Evolutionary conservation across 2,888 invertebrate species (phyloP).

Genomic region (Palloptera scutellata): DNA sequence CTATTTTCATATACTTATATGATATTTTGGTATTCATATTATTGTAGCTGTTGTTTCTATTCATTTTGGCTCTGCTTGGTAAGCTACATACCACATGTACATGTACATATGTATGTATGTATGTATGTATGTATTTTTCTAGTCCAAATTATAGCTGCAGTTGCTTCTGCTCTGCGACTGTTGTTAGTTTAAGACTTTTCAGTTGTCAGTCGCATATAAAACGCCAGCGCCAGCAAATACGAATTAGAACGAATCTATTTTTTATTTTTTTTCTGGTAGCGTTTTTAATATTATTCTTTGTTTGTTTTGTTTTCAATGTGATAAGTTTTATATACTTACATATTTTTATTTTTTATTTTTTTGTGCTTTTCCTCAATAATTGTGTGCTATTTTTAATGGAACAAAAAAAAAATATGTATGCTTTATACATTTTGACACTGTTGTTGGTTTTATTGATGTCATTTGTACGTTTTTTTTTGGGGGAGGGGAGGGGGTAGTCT

Average conservation of each 20-base stretch:
- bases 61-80: slow-evolving; percentile 1
- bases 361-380: slow-evolving; percentile 31
- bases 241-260: slow-evolving; percentile 12
- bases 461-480: slow-evolving; percentile 19
- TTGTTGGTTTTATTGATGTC: slow-evolving; percentile 13
- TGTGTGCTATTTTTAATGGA: slow-evolving; percentile 26
- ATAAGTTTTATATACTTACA: slow-evolving; percentile 39
- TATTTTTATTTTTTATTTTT: slow-evolving; percentile 46
- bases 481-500: too few relatives aligned
- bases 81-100: slow-evolving; percentile 7
- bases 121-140: slow-evolving; percentile 18
- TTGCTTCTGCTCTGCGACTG: slow-evolving; percentile 10
- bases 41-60: slow-evolving; percentile 21
- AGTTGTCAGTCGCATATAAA: slow-evolving; percentile 17
- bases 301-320: slow-evolving; percentile 47
- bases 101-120: neutral
- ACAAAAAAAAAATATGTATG: neutral
- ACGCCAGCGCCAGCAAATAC: slow-evolving; percentile 18
- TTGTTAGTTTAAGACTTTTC: slow-evolving; percentile 13
- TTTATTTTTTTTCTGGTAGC: neutral
- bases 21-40: slow-evolving; percentile 8
- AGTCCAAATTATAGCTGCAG: slow-evolving; percentile 25
- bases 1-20: neutral
- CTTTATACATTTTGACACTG: neutral
- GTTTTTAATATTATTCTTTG: slow-evolving; percentile 29